phyloP scores from a whole-genome alignment of 2,797 vertebrate species.

The Parauchenoglanis punctatus region DNA sequence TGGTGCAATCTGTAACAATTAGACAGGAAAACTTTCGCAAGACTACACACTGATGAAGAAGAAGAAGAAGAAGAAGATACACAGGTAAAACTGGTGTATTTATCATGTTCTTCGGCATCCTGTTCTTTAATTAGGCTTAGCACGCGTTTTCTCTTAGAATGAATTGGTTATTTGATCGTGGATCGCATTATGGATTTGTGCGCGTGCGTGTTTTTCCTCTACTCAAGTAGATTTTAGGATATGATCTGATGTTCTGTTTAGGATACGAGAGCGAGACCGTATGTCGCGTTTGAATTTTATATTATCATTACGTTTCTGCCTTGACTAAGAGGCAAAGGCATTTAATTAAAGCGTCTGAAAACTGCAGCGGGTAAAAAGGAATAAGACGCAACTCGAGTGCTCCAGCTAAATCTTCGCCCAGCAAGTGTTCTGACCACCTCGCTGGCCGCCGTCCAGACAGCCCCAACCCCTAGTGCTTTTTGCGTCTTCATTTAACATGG shows the following conservation, averaged over 20 bases:
- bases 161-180: slow-evolving; percentile 10
- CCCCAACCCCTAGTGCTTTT: slow-evolving; percentile 78
- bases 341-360: slow-evolving; percentile 54
- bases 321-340: slow-evolving; percentile 46
- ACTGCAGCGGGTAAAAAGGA: slow-evolving; percentile 9
- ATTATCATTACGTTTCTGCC: slow-evolving; percentile 38
- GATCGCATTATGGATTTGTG: background rate
- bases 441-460: slow-evolving; percentile 78
- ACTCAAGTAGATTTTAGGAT: background rate
- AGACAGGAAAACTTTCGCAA: slow-evolving; percentile 76
- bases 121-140: slow-evolving; percentile 4
- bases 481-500: slow-evolving; percentile 88
- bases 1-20: slow-evolving; percentile 81
- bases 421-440: slow-evolving; percentile 72
- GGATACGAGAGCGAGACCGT: background rate
- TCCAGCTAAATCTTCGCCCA: slow-evolving; percentile 38
- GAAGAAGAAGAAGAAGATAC: slow-evolving; percentile 44
- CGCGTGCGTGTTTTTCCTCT: background rate
- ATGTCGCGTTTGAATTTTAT: slow-evolving; percentile 37
- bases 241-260: background rate
- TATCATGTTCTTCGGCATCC: slow-evolving; percentile 15
- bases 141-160: background rate
- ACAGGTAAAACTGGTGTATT: slow-evolving; percentile 34
- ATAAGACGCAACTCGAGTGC: slow-evolving; percentile 25
- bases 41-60: slow-evolving; percentile 36